Base-by-base conservation (phyloP, 1,140 invertebrate genomes). In the Whitmania pigra region DNA sequence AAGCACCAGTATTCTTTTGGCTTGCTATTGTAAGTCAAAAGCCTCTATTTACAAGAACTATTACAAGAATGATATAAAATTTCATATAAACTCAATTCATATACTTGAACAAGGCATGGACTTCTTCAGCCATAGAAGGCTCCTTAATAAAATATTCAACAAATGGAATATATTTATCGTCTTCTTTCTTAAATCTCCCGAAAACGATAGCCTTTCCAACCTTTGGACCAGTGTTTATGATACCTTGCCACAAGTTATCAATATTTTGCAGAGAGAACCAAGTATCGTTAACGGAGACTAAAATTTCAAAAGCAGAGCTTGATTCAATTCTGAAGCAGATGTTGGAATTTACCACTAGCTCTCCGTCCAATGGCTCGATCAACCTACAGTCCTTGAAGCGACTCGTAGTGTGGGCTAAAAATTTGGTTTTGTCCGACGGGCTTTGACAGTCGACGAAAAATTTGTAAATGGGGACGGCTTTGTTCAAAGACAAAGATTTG, bases 361-460 rank as follows among this genome's bases (percentile, higher is more conserved):
- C 79, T 2, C 80, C 81, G 11, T 74, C 76, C n/a, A 81, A 74
- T 15, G 81, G 81, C 72, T 82, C 80, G 55, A 80, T 75, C 17
- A 82, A 73, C 0, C 77, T 76, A 70, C 80, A 82, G 2, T 78
- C 69, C 53, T 79, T 77, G 79, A 79, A 82, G n/a, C 77, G 76
- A 36, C 78, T 77, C 67, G 76, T 80, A 0, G 80, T 79, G 67
- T 78, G 78, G 5, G 81, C 80, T 60, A 82, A 81, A 27, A 76
- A 77, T 0, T 76, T 72, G 27, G 79, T 77, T 71, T 78, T 76
- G 71, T 77, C 78, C 6, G 76, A 77, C 17, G 77, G 74, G 53
- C 77, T 76, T 18, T 25, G 25, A 67, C 78, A 81, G 31, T 81
- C 79, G 20, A 82, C 75, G 2, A 82, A 74, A 72, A 80, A 80